These are phyloP conservation scores for Mareca strepera DNA, from an alignment of 2,797 vertebrate species.

Conservation along the genomic window DNA sequence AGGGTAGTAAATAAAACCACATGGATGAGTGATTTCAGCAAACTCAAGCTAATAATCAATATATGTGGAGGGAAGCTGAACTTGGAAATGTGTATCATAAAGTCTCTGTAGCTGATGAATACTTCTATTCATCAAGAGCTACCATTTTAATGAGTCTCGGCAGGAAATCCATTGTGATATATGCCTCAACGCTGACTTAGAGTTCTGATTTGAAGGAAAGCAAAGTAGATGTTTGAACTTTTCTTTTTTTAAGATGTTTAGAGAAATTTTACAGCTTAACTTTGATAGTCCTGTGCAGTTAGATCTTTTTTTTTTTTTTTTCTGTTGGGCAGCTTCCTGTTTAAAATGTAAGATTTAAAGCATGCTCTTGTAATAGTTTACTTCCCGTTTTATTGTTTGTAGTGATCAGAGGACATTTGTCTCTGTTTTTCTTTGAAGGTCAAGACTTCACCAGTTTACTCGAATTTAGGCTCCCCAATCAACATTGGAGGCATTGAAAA, in stretches of 20 bases:
- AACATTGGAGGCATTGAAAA: background rate
- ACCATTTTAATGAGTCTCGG: conserved; percentile 28
- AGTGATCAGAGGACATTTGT: background rate
- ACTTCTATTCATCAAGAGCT: conserved; percentile 48
- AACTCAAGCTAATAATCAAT: conserved; percentile 37
- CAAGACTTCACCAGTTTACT: background rate
- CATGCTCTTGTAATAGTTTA: background rate
- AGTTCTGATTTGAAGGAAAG: conserved; percentile 11
- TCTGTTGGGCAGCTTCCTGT: conserved; percentile 9
- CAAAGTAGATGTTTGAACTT: background rate
- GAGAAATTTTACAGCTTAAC: background rate
- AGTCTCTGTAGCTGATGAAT: conserved; percentile 30
- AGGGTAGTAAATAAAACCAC: conserved; percentile 10
- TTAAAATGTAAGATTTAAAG: conserved; percentile 17
- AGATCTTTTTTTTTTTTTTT: accelerated
- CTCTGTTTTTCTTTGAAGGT: background rate
- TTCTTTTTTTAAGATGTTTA: background rate
- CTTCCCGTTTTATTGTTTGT: conserved; percentile 17
- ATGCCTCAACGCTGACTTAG: background rate
- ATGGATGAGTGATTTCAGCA: background rate
- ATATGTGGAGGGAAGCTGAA: background rate
- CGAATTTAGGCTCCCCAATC: background rate
- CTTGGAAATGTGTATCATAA: conserved; percentile 11
- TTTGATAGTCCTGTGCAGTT: background rate
- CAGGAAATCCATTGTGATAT: conserved; percentile 63